Conservation (phyloP, 2,797 vertebrate species). For the Arnoldichthys spilopterus region DNA sequence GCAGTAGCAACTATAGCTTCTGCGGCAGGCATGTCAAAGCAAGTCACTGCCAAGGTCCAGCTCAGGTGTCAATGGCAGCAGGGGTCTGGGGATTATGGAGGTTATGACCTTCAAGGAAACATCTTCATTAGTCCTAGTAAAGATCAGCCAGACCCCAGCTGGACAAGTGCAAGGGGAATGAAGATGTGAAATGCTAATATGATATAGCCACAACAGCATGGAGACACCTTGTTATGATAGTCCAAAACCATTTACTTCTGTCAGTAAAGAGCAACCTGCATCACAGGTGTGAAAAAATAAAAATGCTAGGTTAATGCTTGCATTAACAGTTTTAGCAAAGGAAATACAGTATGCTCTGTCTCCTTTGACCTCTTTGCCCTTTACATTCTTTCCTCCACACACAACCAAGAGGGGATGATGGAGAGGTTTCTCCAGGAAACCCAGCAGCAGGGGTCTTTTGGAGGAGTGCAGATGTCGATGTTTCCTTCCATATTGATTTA, state of each 20-base stretch:
- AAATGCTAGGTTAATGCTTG: constrained; percentile 20
- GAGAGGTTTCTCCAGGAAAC: constrained; percentile 54
- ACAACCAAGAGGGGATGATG: constrained; percentile 43
- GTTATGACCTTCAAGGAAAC: constrained; percentile 62
- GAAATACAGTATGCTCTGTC: constrained; percentile 18
- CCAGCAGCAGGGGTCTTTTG: constrained; percentile 52
- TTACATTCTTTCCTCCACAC: constrained; percentile 51
- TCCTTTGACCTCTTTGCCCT: constrained; percentile 45
- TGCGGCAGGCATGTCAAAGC: constrained; percentile 38
- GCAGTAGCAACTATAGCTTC: not conserved
- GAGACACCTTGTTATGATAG: not conserved
- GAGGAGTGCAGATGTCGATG: constrained; percentile 64
- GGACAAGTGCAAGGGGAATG: constrained; percentile 48
- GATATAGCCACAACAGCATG: not conserved
- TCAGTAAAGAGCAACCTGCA: not conserved
- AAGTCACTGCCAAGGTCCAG: constrained; percentile 58
- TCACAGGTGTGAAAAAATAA: constrained; percentile 26
- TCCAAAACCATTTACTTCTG: constrained; percentile 6
- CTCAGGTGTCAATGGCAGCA: constrained; percentile 59
- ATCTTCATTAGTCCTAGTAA: constrained; percentile 67
- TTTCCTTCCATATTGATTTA: constrained; percentile 69
- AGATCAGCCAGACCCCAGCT: constrained; percentile 62
- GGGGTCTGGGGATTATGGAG: constrained; percentile 66
- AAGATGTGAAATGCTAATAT: constrained; percentile 51
- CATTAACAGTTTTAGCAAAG: constrained; percentile 15